Conservation (phyloP, 2,113 vertebrate species). For the Cryptomyrus ogoouensis region DNA sequence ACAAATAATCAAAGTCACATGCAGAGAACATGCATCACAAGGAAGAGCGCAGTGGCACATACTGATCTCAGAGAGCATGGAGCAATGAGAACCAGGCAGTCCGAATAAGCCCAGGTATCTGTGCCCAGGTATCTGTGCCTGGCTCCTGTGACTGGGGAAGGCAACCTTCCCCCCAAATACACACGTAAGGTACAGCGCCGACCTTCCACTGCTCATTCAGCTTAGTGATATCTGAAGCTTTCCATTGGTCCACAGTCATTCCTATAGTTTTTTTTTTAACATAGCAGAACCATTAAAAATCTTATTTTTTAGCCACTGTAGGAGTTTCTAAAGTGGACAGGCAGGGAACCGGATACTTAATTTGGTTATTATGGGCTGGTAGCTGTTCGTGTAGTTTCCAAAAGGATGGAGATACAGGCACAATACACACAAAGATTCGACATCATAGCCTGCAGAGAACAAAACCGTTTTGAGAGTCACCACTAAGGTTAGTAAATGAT, state of each 20-base stretch:
- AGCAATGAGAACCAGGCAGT: not conserved
- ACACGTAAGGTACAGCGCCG: not conserved
- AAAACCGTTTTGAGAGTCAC: not conserved
- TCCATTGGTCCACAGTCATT: not conserved
- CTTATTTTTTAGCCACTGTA: not conserved
- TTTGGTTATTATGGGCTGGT: not conserved
- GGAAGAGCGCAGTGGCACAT: not conserved
- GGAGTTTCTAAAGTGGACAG: not conserved
- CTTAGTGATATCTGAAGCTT: not conserved
- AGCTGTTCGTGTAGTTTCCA: not conserved
- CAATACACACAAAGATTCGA: not conserved
- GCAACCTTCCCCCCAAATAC: not conserved
- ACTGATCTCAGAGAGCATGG: not conserved
- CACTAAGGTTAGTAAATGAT: not conserved
- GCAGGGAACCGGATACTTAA: not conserved
- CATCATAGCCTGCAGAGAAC: not conserved
- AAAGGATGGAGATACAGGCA: not conserved
- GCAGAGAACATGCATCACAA: not conserved
- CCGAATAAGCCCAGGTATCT: not conserved
- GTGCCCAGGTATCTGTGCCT: not conserved
- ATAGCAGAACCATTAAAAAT: not conserved
- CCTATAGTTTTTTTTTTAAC: not conserved
- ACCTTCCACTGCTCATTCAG: not conserved
- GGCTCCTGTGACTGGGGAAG: not conserved
- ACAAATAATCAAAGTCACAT: not conserved